Conservation (phyloP, 2,888 invertebrate genomes). For the Microctonus brassicae region DNA sequence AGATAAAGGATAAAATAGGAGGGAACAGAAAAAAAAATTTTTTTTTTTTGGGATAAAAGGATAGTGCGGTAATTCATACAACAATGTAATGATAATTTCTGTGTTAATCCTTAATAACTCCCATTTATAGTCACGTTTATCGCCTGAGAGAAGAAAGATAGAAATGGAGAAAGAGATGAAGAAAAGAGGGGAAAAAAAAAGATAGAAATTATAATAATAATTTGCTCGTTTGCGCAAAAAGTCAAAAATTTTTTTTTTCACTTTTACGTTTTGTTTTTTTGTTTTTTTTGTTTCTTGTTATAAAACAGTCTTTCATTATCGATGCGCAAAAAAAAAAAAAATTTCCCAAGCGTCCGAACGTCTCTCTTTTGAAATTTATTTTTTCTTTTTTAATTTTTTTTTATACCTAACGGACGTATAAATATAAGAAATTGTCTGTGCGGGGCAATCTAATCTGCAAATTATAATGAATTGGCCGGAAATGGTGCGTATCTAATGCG, state of each 20-base stretch:
- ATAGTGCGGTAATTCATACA: constrained; percentile 44
- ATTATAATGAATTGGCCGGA: constrained; percentile 42
- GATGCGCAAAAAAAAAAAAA: constrained; percentile 51
- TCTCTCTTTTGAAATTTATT: constrained; percentile 22
- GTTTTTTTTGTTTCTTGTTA: constrained; percentile 42
- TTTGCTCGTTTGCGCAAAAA: constrained; percentile 38
- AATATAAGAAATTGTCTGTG: constrained; percentile 29
- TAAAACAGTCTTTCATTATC: constrained; percentile 58
- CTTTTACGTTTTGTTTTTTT: constrained; percentile 41
- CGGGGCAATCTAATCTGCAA: constrained; percentile 29
- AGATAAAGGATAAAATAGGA: constrained; percentile 4
- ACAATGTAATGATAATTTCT: constrained; percentile 47
- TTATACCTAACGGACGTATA: neutral
- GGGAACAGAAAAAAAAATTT: neutral
- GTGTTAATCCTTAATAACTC: constrained; percentile 48
- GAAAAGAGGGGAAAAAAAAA: no score
- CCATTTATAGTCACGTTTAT: constrained; percentile 37
- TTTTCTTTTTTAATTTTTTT: constrained; percentile 10
- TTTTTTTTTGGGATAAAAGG: constrained; percentile 7
- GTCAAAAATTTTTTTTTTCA: constrained; percentile 37
- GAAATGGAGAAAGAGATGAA: no score
- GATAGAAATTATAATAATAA: constrained; percentile 14
- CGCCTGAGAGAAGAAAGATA: constrained; percentile 18
- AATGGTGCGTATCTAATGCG: constrained; percentile 34
- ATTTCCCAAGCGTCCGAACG: constrained; percentile 42